Percentiles rank a stretch among this genome's conserved stretches.
Conservation (phyloP, 64 coral and sea anemone genomes). For the Porites lutea region DNA sequence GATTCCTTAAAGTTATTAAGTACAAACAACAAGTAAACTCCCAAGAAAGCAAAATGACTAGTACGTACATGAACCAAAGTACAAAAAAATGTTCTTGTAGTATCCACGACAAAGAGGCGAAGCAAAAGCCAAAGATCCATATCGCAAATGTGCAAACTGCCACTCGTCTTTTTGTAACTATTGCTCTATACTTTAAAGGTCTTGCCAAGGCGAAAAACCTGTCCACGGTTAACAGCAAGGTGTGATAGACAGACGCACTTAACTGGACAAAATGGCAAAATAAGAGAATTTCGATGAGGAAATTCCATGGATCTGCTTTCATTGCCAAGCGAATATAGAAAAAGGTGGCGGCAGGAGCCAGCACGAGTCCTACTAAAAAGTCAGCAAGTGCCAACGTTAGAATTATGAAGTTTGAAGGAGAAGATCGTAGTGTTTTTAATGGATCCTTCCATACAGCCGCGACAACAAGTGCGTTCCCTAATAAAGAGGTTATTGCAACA, state of each 20-base stretch:
- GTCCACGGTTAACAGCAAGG: constrained; percentile 30
- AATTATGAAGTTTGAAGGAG: not conserved
- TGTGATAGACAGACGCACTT: not conserved
- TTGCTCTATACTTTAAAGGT: constrained; percentile 39
- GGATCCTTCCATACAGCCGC: constrained; percentile 38
- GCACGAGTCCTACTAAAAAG: not conserved
- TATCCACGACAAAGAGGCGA: too few relatives aligned
- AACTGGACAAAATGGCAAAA: not conserved
- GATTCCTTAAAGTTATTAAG: not conserved
- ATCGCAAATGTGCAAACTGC: not conserved
- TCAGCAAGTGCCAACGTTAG: not conserved
- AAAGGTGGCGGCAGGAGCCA: not conserved
- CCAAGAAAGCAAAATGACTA: not conserved
- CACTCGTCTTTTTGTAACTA: constrained; percentile 39
- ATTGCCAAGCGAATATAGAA: not conserved
- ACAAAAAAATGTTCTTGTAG: not conserved
- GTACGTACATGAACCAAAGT: not conserved
- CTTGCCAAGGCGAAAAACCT: constrained; percentile 25
- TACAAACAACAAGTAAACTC: not conserved
- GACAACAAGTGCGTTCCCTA: constrained; percentile 42
- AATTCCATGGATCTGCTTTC: not conserved
- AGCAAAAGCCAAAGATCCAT: not conserved
- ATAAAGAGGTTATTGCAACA: not conserved
- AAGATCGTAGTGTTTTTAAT: not conserved
- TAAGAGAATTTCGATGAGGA: not conserved